Percentiles rank a stretch among this genome's conserved stretches.
phyloP scores from a whole-genome alignment of 2,113 vertebrate genomes.

The Etheostoma spectabile region DNA sequence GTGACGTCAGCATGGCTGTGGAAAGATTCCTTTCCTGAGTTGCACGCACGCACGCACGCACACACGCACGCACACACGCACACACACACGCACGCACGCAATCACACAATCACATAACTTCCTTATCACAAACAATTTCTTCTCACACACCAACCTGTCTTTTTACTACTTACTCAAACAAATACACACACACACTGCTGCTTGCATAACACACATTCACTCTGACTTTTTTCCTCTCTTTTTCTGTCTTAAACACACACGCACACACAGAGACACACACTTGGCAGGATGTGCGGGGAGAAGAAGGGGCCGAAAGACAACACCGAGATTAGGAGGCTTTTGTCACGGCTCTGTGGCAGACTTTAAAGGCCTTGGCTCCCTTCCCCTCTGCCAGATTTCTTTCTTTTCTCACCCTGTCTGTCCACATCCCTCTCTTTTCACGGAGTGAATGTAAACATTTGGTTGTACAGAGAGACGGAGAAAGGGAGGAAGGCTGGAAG shows the following conservation, averaged over 20 bases:
- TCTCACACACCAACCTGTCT: constrained; percentile 18
- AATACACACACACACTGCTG: constrained; percentile 5
- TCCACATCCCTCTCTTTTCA: constrained; percentile 79
- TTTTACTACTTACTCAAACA: constrained; percentile 52
- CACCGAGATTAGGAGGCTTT: constrained; percentile 89
- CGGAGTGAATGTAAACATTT: constrained; percentile 77
- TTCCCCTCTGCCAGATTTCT: constrained; percentile 87
- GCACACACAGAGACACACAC: constrained; percentile 42
- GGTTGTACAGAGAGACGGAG: constrained; percentile 42
- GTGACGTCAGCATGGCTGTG: constrained; percentile 79
- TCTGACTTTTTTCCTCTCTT: constrained; percentile 42
- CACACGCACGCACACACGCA: neutral
- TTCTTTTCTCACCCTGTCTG: constrained; percentile 77
- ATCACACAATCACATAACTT: constrained; percentile 12
- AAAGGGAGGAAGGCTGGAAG: constrained; percentile 49
- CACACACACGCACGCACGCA: constrained; percentile 26
- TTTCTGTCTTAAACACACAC: constrained; percentile 31
- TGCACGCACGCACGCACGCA: constrained; percentile 12
- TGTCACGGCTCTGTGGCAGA: constrained; percentile 89
- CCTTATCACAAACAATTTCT: constrained; percentile 44
- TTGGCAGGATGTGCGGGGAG: constrained; percentile 82
- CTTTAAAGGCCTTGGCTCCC: constrained; percentile 88
- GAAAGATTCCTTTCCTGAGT: constrained; percentile 81
- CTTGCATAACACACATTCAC: constrained; percentile 42
- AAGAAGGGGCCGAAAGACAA: constrained; percentile 87